phyloP scores from a whole-genome alignment of 2,888 invertebrate genomes.

The Parthenolecanium corni region DNA sequence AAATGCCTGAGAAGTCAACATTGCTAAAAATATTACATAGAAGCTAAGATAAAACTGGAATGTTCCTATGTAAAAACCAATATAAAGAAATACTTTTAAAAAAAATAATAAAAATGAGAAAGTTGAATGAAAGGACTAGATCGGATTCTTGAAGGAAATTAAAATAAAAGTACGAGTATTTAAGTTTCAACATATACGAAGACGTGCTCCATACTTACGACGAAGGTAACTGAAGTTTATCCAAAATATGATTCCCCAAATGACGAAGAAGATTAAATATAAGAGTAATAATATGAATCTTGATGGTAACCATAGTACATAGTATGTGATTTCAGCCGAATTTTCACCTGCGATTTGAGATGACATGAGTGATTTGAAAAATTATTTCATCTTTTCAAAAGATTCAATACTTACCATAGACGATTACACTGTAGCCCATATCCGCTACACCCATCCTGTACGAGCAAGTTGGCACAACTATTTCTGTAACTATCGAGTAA shows the following conservation, averaged over 20 bases:
- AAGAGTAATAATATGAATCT: slow-evolving; percentile 50
- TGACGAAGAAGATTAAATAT: not conserved
- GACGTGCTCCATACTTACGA: not conserved
- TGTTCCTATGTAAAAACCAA: too few species aligned
- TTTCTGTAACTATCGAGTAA: slow-evolving; percentile 49
- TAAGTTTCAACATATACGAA: not conserved
- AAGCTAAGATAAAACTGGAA: too few species aligned
- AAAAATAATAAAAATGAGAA: too few species aligned
- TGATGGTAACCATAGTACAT: slow-evolving; percentile 66
- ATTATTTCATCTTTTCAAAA: not conserved
- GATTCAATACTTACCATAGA: slow-evolving; percentile 51
- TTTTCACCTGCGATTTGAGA: not conserved
- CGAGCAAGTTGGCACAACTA: slow-evolving; percentile 86
- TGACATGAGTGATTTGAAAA: too few species aligned
- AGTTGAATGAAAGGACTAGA: too few species aligned
- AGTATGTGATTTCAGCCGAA: slow-evolving; percentile 45
- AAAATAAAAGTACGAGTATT: too few species aligned
- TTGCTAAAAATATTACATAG: too few species aligned
- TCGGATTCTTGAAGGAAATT: too few species aligned
- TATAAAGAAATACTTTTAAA: too few species aligned
- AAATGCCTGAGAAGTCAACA: too few species aligned
- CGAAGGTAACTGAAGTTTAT: slow-evolving; percentile 1
- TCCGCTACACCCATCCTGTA: slow-evolving; percentile 86
- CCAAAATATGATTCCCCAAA: not conserved
- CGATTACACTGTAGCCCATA: slow-evolving; percentile 76